Evolutionary conservation across 2,888 invertebrate genomes (phyloP).

Genomic region (Salpingus planirostris): DNA sequence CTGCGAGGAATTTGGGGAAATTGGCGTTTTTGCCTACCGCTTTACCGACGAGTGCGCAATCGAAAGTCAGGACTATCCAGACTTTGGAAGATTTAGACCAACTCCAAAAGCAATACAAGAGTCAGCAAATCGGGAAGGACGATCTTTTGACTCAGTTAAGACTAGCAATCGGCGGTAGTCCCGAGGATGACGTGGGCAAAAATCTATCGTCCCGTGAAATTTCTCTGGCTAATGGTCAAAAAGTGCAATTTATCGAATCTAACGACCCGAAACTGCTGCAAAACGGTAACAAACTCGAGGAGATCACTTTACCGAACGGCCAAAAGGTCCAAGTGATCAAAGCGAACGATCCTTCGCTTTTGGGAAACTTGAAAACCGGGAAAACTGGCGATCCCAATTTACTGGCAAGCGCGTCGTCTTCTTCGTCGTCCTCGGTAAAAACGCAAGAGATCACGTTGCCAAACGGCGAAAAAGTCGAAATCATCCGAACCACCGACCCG

Average conservation of each 20-base stretch:
- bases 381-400: conserved; percentile 35
- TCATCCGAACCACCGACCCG: conserved; percentile 56
- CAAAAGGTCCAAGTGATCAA: conserved; percentile 64
- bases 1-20: conserved; percentile 7
- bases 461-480: conserved; percentile 35
- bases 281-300: conserved; percentile 19
- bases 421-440: conserved; percentile 22
- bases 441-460: conserved; percentile 34
- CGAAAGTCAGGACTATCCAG: conserved; percentile 39
- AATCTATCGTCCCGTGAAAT: conserved; percentile 67
- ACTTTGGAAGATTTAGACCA: conserved; percentile 35
- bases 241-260: conserved; percentile 55
- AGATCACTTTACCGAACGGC: conserved; percentile 50
- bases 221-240: conserved; percentile 64
- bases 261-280: conserved; percentile 24
- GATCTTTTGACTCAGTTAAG: conserved; percentile 66
- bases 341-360: conserved; percentile 19
- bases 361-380: conserved; percentile 10
- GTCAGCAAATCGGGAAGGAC: conserved; percentile 56
- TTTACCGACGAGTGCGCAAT: conserved; percentile 48
- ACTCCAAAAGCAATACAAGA: conserved; percentile 38
- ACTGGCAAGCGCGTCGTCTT: conserved; percentile 32
- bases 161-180: conserved; percentile 63
- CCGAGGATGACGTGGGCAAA: conserved; percentile 53
- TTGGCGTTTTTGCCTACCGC: conserved; percentile 39